phyloP scores from a whole-genome alignment of 2,888 invertebrate species.

The Belgica antarctica region DNA sequence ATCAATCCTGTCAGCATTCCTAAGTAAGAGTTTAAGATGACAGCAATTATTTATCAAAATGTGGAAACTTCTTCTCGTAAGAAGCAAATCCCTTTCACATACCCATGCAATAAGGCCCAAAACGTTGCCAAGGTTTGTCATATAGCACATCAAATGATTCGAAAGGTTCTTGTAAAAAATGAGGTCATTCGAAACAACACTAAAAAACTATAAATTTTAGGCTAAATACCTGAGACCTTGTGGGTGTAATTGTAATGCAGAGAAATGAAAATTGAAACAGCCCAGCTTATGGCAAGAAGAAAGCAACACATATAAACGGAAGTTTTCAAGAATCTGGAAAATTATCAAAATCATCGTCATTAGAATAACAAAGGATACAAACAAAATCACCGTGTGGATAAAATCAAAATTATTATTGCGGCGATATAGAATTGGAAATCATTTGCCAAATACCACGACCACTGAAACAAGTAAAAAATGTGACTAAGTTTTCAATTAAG shows the following conservation, averaged over 20 bases:
- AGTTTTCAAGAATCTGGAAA: constrained; percentile 62
- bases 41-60: neutral
- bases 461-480: no score
- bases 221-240: constrained; percentile 70
- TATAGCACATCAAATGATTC: constrained; percentile 79
- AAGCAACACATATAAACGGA: constrained; percentile 61
- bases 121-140: constrained; percentile 80
- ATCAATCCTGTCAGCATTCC: constrained; percentile 73
- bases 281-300: constrained; percentile 71
- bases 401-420: constrained; percentile 63
- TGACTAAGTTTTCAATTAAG: no score
- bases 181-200: no score
- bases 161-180: no score
- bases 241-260: constrained; percentile 71
- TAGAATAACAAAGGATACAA: no score
- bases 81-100: constrained; percentile 50
- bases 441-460: constrained; percentile 82
- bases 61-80: no score
- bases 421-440: constrained; percentile 76
- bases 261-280: constrained; percentile 71
- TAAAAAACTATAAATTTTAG: no score
- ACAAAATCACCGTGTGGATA: constrained; percentile 65
- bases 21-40: constrained; percentile 45
- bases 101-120: constrained; percentile 78
- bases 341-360: no score